These are phyloP conservation scores for Notodonta dromedarius DNA, from an alignment of 2,888 invertebrate genomes.

Conservation along the genomic window DNA sequence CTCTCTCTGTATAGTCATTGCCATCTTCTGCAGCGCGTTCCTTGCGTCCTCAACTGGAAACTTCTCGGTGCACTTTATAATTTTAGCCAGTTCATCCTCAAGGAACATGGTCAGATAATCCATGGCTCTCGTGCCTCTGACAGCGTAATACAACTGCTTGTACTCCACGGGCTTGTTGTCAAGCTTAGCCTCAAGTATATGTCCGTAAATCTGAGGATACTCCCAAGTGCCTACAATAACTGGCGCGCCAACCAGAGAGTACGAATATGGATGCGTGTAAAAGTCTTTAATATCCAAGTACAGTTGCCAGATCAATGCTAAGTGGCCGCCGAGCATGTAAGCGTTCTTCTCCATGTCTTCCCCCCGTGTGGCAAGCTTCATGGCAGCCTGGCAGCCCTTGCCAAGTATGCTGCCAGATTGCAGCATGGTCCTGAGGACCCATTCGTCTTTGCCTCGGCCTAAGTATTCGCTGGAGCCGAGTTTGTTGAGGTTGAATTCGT, in stretches of 20 bases:
- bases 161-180: conserved; percentile 60
- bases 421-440: conserved; percentile 70
- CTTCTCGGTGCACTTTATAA: conserved; percentile 59
- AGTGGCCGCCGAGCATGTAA: conserved; percentile 70
- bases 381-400: conserved; percentile 75
- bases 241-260: conserved; percentile 71
- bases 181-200: conserved; percentile 60
- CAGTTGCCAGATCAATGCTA: conserved; percentile 75
- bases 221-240: conserved; percentile 72
- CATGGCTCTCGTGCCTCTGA: conserved; percentile 64
- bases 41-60: conserved; percentile 72
- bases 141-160: conserved; percentile 71
- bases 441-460: conserved; percentile 73
- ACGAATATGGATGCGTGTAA: conserved; percentile 70
- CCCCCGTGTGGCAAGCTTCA: conserved; percentile 65
- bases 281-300: conserved; percentile 76
- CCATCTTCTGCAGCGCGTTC: conserved; percentile 71
- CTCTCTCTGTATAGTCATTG: conserved; percentile 66
- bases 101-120: conserved; percentile 66
- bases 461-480: conserved; percentile 71
- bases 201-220: conserved; percentile 69
- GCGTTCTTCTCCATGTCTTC: conserved; percentile 63
- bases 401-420: conserved; percentile 72
- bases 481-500: conserved; percentile 64
- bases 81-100: conserved; percentile 65